Conservation (phyloP, 1,140 invertebrate genomes). For the Philopotamus ludificatus region DNA sequence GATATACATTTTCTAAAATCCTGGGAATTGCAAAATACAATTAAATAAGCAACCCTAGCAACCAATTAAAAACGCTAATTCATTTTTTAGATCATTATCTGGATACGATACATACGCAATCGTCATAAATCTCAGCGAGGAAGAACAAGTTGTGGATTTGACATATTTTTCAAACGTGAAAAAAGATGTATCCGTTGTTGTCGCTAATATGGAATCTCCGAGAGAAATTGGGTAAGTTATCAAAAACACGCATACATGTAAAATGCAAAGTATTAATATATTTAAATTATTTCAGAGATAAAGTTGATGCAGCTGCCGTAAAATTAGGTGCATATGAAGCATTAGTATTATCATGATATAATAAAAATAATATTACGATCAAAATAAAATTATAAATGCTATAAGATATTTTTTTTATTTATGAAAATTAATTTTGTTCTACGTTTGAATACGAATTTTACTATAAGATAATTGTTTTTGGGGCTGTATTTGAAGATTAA, state of each 20-base stretch:
- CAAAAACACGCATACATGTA: no score
- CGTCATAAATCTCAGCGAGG: conserved; percentile 55
- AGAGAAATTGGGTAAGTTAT: conserved; percentile 50
- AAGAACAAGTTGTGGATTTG: conserved; percentile 48
- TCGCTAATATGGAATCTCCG: conserved; percentile 50
- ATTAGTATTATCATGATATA: not conserved
- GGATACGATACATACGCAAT: conserved; percentile 51
- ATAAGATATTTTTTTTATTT: not conserved
- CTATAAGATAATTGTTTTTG: no score
- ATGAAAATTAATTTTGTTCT: no score
- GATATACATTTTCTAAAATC: no score
- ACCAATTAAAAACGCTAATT: not conserved
- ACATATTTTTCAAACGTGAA: conserved; percentile 43
- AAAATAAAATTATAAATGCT: not conserved
- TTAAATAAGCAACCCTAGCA: no score
- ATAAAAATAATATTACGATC: not conserved
- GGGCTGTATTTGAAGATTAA: no score
- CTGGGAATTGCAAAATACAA: no score
- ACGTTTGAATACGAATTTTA: no score
- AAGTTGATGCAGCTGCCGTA: not conserved
- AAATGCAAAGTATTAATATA: no score
- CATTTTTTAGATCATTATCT: conserved; percentile 43
- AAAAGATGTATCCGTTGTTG: conserved; percentile 50
- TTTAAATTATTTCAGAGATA: conserved; percentile 1
- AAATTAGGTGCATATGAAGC: conserved; percentile 1